Base-by-base conservation (phyloP, 2,888 invertebrate genomes). In the Hydroisotoma schaefferi region DNA sequence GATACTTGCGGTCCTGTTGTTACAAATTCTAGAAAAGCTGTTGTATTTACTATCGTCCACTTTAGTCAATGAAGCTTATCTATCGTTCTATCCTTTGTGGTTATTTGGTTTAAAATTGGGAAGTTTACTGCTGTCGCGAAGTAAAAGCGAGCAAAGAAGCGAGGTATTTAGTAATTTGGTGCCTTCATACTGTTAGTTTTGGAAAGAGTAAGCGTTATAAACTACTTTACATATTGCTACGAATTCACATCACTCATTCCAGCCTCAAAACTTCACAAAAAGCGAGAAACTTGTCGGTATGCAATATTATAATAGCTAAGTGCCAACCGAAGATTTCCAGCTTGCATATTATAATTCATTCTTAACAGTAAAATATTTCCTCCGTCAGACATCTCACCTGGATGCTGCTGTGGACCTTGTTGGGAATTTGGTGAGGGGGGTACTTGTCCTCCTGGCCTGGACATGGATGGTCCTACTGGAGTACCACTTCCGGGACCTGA, bases 381-480 rank as follows among this genome's bases (percentile, higher is more conserved):
- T 46, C 25, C 23, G 22, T 44, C 48, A 59, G 29, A 22, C 27
- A n/a, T 29, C 61, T 61, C 54, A 64, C 66, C 66, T 47, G 69
- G 51, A 59, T 67, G 62, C 57, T 57, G 63, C 8, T 53, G 59
- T 38, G 62, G 57, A 44, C 60, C 61, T 33, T 59, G 54, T 55
- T 68, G 68, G 25, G 65, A 55, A 27, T 61, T 56, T 37, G 67
- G 70, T n/a, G n/a, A n/a, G n/a, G n/a, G n/a, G n/a, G n/a, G n/a
- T n/a, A n/a, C n/a, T n/a, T n/a, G n/a, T 40, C 40, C 40, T 18
- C 8, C 5, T 15, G 40, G 40, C 40, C 40, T 40, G 5, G 15
- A 20, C 40, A 40, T 40, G 15, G 8, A 4, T 18, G 40, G 40
- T 15, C 40, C 40, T 5, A 20, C 5, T 4, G 40, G 40, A 18